Evolutionary conservation across 2,113 vertebrate species (phyloP).

Genomic region (Ammodytes marinus): DNA sequence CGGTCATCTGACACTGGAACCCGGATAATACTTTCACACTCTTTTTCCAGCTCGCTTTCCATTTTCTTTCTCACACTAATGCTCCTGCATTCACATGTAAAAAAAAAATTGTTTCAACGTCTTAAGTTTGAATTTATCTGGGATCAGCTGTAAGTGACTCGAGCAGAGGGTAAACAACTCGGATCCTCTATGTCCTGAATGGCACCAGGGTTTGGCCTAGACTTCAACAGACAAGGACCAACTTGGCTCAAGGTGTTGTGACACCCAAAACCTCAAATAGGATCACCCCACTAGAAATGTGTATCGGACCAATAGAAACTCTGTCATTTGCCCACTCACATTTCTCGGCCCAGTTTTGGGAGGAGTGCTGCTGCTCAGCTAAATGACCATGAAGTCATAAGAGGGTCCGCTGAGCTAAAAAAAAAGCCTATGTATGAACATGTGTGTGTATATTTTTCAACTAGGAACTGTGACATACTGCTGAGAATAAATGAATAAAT

Average conservation of each 20-base stretch:
- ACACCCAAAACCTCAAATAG: slow-evolving; percentile 6
- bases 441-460: neutral
- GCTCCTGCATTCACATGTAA: too few species aligned
- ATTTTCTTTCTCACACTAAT: too few species aligned
- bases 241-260: neutral
- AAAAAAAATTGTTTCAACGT: neutral
- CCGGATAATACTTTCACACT: too few species aligned
- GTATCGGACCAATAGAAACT: neutral
- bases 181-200: neutral
- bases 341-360: slow-evolving; percentile 4
- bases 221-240: neutral
- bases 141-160: neutral
- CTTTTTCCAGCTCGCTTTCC: too few species aligned
- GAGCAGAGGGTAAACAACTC: neutral
- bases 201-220: neutral
- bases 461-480: neutral
- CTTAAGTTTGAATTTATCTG: neutral
- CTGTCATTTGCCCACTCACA: slow-evolving; percentile 13
- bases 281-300: neutral
- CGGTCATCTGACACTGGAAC: too few species aligned
- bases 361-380: neutral
- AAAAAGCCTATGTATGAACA: neutral
- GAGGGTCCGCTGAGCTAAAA: slow-evolving; percentile 24
- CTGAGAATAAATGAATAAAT: neutral
- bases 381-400: slow-evolving; percentile 56